Evolutionary conservation across 1,140 invertebrate genomes (phyloP), one percentile per base, ranked within the genome.

Genomic region (Aricia agestis): DNA sequence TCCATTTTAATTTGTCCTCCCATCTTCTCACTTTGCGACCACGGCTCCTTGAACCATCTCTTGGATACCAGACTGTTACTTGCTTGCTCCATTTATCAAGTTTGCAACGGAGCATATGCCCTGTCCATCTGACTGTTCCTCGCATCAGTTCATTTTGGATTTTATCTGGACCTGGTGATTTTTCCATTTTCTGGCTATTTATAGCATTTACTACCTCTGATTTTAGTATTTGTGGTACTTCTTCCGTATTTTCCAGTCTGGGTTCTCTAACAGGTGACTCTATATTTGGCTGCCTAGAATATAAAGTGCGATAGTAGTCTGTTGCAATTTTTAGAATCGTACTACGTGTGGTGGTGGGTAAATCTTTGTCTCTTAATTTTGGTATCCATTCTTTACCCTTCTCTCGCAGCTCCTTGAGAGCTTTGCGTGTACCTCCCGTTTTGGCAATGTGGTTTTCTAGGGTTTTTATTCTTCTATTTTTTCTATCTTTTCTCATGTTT

Each of bases 351-450:
- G 69, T 74, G 17, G 13, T 11, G 31, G n/a, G 9, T 13, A 18
- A 5, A 11, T 73, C 45, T 74, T 66, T 41, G 18, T 52, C 31
- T 67, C 19, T 74, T 25, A 76, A 42, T 9, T 77, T 78, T 73
- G 42, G 67, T 72, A 80, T 74, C 75, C 76, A 78, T 67, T 76
- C 69, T 72, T 71, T 78, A 41, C 68, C 68, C 13, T 74, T 65
- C 71, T 77, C 74, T 13, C 63, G 18, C 13, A 78, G 71, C 74
- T 74, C 58, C 58, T 78, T 77, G 3, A 75, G 45, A 0, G 74
- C 77, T 74, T 76, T 80, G 68, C n/a, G 74, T 13, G 66, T 73
- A 1, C 74, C 76, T 19, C 75, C 70, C 9, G 72, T 79, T 73
- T 36, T 75, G 0, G 11, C 66, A 3, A 79, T 79, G 57, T 74